phyloP scores from a whole-genome alignment of 2,888 invertebrate species.

The Cephus spinipes region DNA sequence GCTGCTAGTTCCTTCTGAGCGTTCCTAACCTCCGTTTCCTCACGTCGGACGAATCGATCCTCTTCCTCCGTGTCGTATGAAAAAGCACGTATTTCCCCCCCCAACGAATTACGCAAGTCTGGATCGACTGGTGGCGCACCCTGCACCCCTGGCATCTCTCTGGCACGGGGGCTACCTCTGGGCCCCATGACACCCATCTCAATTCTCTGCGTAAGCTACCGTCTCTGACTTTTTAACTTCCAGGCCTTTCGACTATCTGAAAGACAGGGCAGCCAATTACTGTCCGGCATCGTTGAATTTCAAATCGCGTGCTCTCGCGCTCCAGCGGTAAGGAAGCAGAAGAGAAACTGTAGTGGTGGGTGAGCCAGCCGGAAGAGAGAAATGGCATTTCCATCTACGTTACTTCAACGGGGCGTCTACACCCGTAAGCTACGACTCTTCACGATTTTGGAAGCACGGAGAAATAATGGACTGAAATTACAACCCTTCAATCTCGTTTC shows the following conservation, averaged over 20 bases:
- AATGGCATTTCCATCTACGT: constrained; percentile 42
- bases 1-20: background rate
- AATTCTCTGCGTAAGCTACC: background rate
- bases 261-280: constrained; percentile 32
- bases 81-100: background rate
- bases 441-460: background rate
- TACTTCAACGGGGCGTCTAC: constrained; percentile 21
- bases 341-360: constrained; percentile 11
- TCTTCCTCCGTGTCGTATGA: constrained; percentile 26
- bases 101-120: constrained; percentile 27
- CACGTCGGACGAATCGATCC: constrained; percentile 14
- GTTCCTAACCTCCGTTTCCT: background rate
- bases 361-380: constrained; percentile 20
- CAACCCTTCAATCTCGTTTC: constrained; percentile 16
- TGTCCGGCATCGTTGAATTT: constrained; percentile 51
- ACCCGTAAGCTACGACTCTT: background rate
- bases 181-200: background rate
- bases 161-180: background rate
- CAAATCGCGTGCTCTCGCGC: constrained; percentile 36
- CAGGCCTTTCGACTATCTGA: background rate
- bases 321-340: background rate
- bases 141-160: background rate
- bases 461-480: constrained; percentile 44
- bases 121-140: constrained; percentile 17
- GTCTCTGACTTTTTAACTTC: background rate